Base-by-base conservation (phyloP, 2,888 invertebrate species). In the Rhingia rostrata region DNA sequence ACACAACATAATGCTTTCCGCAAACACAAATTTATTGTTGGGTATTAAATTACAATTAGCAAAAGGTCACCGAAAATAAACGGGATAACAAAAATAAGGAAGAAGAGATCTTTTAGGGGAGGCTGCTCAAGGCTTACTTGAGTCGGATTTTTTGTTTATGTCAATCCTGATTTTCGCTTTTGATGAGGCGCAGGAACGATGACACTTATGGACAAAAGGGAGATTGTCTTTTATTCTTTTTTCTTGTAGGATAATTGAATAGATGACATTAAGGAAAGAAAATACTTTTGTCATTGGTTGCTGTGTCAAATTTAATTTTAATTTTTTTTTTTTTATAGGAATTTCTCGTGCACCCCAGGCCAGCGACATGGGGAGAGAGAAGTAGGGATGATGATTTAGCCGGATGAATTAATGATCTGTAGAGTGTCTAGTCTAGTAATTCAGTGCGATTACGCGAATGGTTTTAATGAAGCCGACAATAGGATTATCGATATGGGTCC, bases 31-130 rank as follows among this genome's bases (percentile, higher is more conserved):
- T 64, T 70, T 54, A 74, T 79, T 58, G 74, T 41, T 35, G 69
- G 82, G 58, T 84, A 84, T 84, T 84, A 84, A 84, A 84, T 84
- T 84, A 84, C 83, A 84, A 84, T 84, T 84, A 84, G 83, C 69
- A 70, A 79, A 84, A 84, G 83, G 83, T 84, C 81, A 82, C 81
- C 10, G 12, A 51, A 22, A 67, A 80, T 43, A 60, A 60, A 33
- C 39, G 7, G 39, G 10, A 10, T 6, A 39, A 39, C 39, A 9
- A 1, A 14, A 35, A 53, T 5, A 33, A 33, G 45, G 22, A 39
- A 75, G 53, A 58, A 7, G 51, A 53, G 51, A 53, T 58, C 39
- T 45, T 77, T 41, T 14, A 49, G 37, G 41, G 39, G 3, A 35
- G 67, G 56, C 33, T 14, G 22, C 14, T 5, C 41, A 67, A 54